Conservation (phyloP, 2,797 vertebrate genomes). For the Pseudochirops cupreus region DNA sequence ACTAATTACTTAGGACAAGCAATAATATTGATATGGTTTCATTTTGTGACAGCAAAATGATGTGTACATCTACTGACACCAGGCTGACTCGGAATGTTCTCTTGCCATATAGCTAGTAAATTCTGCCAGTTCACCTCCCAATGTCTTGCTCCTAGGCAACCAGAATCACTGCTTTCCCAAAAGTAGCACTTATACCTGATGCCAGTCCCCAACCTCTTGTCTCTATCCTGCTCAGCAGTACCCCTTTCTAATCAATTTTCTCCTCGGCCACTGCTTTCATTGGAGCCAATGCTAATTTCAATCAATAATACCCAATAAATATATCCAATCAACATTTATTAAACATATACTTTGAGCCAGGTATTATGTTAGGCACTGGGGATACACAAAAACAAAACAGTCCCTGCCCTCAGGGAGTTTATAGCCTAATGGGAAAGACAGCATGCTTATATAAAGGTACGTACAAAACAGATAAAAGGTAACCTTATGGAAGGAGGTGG, state of each 20-base stretch:
- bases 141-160: background rate
- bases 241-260: background rate
- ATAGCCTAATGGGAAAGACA: background rate
- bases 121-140: background rate
- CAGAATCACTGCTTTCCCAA: background rate
- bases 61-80: background rate
- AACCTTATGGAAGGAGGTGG: background rate
- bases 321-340: background rate
- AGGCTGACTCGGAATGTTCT: background rate
- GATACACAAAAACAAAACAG: background rate
- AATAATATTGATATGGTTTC: background rate
- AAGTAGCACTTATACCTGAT: background rate
- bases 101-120: background rate
- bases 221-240: background rate
- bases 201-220: background rate
- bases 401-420: background rate
- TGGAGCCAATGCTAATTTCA: background rate
- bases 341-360: background rate
- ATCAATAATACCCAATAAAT: background rate
- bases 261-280: background rate
- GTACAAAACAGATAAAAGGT: background rate
- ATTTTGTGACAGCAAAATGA: background rate
- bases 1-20: background rate
- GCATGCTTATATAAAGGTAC: background rate
- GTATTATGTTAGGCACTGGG: background rate